Evolutionary conservation across 2,797 vertebrate genomes (phyloP).

Genomic region (Garrulus glandarius): DNA sequence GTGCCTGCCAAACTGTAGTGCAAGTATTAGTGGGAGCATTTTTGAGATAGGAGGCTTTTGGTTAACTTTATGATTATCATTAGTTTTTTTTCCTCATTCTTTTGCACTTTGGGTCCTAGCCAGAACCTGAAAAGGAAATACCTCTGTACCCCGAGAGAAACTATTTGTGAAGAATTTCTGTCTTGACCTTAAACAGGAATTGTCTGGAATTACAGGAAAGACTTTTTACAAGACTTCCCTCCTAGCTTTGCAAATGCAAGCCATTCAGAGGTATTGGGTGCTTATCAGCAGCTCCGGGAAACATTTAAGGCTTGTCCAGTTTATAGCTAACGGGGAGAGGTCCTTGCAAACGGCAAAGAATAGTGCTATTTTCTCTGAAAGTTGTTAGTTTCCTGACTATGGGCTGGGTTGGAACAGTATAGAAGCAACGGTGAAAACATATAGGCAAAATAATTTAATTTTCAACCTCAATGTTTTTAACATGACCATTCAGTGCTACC

Average conservation of each 20-base stretch:
- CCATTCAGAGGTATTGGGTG: conserved; percentile 34
- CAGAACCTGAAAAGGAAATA: conserved; percentile 61
- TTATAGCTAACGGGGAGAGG: not conserved
- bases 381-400: not conserved
- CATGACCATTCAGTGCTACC: not conserved
- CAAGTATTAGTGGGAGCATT: not conserved
- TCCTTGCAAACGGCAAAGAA: not conserved
- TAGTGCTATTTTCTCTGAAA: not conserved
- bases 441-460: not conserved
- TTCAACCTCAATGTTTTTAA: not conserved
- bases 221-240: conserved; percentile 55
- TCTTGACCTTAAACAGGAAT: conserved; percentile 65
- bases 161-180: conserved; percentile 58
- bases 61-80: conserved; percentile 25
- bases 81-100: not conserved
- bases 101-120: conserved; percentile 11
- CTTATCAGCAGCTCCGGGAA: conserved; percentile 37
- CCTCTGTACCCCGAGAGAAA: conserved; percentile 44
- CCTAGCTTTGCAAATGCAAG: conserved; percentile 12
- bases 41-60: not conserved
- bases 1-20: not conserved
- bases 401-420: not conserved
- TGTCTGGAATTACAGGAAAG: conserved; percentile 65
- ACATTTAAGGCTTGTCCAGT: conserved; percentile 5
- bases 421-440: not conserved